phyloP scores from a whole-genome alignment of 2,888 invertebrate genomes.

The Hyppa rectilinea region DNA sequence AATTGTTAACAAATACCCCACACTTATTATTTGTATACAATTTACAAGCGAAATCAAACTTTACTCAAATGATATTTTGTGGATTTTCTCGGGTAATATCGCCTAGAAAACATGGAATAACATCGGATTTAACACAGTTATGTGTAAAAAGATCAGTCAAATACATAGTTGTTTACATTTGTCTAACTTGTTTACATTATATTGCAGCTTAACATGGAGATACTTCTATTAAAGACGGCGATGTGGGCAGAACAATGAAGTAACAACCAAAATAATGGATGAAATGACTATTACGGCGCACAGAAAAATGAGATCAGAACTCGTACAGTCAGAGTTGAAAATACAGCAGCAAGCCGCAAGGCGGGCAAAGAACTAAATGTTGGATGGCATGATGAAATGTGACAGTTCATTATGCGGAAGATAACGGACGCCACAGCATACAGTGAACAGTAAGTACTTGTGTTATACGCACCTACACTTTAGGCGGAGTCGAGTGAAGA shows the following conservation, averaged over 20 bases:
- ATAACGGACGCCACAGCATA: slow-evolving; percentile 65
- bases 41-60: neutral
- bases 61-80: neutral
- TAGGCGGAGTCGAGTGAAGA: slow-evolving; percentile 62
- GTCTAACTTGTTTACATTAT: slow-evolving; percentile 56
- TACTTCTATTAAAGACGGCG: slow-evolving; percentile 56
- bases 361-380: slow-evolving; percentile 63
- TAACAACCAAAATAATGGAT: slow-evolving; percentile 64
- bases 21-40: neutral
- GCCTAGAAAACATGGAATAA: neutral
- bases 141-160: neutral
- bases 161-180: slow-evolving; percentile 44
- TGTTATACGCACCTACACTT: slow-evolving; percentile 65
- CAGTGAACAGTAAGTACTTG: slow-evolving; percentile 59
- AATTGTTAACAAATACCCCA: neutral
- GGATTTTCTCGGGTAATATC: neutral
- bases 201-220: slow-evolving; percentile 63
- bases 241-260: slow-evolving; percentile 56
- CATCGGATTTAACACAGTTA: slow-evolving; percentile 1
- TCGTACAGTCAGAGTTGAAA: slow-evolving; percentile 49
- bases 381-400: slow-evolving; percentile 68
- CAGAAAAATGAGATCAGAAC: slow-evolving; percentile 42
- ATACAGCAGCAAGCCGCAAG: slow-evolving; percentile 30
- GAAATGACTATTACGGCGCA: slow-evolving; percentile 44
- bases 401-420: slow-evolving; percentile 70